Evolutionary conservation across 2,888 invertebrate species (phyloP).

Genomic region (Trachelus tabidus): DNA sequence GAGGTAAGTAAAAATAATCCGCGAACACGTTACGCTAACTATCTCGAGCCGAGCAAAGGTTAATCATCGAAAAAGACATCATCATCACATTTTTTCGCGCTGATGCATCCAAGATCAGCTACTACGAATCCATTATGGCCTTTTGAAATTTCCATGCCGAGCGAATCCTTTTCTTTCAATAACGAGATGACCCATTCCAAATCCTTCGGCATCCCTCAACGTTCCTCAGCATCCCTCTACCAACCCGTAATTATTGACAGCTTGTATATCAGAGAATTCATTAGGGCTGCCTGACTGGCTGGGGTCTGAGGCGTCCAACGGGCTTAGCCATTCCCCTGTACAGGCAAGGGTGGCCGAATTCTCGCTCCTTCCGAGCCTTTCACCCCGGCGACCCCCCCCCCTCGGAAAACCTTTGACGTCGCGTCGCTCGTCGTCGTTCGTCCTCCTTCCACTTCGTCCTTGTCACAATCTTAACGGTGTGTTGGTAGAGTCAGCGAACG

Average conservation of each 20-base stretch:
- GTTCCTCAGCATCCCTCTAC: conserved; percentile 1
- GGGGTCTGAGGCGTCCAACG: no score
- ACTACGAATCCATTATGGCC: conserved; percentile 62
- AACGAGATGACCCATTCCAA: conserved; percentile 50
- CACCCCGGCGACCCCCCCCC: conserved; percentile 26
- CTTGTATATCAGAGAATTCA: conserved; percentile 9
- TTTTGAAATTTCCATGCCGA: conserved; percentile 65
- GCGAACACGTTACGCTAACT: no score
- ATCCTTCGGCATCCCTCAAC: conserved; percentile 41
- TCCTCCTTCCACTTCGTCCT: no score
- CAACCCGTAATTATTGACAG: conserved; percentile 15
- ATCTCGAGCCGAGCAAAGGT: conserved; percentile 28
- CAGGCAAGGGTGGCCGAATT: no score
- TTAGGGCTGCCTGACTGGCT: conserved; percentile 1
- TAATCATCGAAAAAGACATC: conserved; percentile 60
- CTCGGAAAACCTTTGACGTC: conserved; percentile 64
- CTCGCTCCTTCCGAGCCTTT: no score
- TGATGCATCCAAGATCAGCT: conserved; percentile 14
- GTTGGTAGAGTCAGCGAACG: no score
- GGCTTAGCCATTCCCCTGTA: no score
- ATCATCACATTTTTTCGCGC: conserved; percentile 56
- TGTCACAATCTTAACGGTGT: no score
- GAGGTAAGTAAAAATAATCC: no score
- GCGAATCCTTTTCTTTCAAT: conserved; percentile 39
- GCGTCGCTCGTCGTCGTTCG: conserved; percentile 38